These are phyloP conservation scores for Harpalus rubripes DNA, from an alignment of 2,888 invertebrate genomes.

Conservation along the genomic window DNA sequence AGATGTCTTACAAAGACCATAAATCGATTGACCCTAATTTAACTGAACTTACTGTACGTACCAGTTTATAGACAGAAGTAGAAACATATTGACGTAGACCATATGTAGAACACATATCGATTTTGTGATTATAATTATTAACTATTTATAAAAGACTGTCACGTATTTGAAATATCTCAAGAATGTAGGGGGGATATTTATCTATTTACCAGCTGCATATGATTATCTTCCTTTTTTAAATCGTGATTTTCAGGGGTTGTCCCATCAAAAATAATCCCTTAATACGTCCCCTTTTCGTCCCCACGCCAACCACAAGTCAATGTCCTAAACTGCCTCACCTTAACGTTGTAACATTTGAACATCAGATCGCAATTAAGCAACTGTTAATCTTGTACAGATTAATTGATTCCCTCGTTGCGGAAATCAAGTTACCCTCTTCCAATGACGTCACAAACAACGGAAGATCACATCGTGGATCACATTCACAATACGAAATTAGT, in stretches of 20 bases:
- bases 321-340: not conserved
- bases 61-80: not conserved
- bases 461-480: not conserved
- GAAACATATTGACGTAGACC: not conserved
- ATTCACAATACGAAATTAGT: too few relatives aligned
- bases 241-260: not conserved
- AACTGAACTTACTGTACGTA: not conserved
- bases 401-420: conserved; percentile 14
- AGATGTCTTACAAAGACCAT: too few relatives aligned
- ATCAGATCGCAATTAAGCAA: conserved; percentile 38
- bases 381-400: conserved; percentile 43
- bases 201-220: not conserved
- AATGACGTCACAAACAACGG: not conserved
- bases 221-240: too few relatives aligned
- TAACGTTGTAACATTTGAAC: not conserved
- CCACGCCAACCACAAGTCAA: not conserved
- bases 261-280: not conserved
- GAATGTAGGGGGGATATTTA: not conserved
- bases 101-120: conserved; percentile 6
- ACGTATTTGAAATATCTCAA: not conserved
- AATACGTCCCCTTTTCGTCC: not conserved
- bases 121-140: not conserved
- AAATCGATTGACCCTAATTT: not conserved
- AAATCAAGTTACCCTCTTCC: not conserved
- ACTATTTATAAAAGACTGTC: not conserved